These are phyloP conservation scores for Drosophila bipectinata DNA, from an alignment of 1,140 invertebrate species.

Conservation along the genomic window DNA sequence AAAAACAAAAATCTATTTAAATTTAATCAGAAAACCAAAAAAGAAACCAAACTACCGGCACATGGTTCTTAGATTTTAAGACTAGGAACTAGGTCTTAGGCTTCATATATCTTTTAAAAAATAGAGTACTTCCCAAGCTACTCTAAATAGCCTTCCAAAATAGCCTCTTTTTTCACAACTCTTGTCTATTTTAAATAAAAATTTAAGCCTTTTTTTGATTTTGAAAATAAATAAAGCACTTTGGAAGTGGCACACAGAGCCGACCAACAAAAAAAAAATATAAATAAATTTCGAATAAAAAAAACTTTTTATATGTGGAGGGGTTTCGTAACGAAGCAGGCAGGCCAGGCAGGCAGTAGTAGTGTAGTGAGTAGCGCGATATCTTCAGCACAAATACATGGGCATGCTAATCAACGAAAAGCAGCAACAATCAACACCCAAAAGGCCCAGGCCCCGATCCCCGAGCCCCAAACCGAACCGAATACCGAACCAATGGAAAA, in stretches of 20 bases:
- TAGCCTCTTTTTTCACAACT: not conserved
- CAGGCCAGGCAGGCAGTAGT: not conserved
- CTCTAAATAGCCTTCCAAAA: not conserved
- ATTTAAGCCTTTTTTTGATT: conserved; percentile 27
- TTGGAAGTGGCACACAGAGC: conserved; percentile 9
- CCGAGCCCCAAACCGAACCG: too few relatives aligned
- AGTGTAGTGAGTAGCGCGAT: conserved; percentile 31
- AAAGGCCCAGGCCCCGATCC: conserved; percentile 27
- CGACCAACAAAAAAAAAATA: conserved; percentile 12
- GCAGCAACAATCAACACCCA: conserved; percentile 59
- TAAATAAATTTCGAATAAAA: conserved; percentile 55
- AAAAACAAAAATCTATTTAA: conserved; percentile 51
- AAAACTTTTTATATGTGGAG: conserved; percentile 49
- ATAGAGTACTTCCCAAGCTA: too few relatives aligned
- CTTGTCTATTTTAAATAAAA: conserved; percentile 42
- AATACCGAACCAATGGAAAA: conserved; percentile 47
- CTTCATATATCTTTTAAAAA: too few relatives aligned
- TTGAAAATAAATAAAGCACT: conserved; percentile 24
- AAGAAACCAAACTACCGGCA: conserved; percentile 31
- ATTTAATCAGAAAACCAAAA: conserved; percentile 47
- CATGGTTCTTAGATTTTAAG: conserved; percentile 4
- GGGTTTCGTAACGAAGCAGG: conserved; percentile 58
- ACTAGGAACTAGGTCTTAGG: too few relatives aligned
- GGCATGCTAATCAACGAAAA: conserved; percentile 69
- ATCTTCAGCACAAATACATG: conserved; percentile 64